Conservation (phyloP, 2,888 invertebrate species). For the Melinaea marsaeus region DNA sequence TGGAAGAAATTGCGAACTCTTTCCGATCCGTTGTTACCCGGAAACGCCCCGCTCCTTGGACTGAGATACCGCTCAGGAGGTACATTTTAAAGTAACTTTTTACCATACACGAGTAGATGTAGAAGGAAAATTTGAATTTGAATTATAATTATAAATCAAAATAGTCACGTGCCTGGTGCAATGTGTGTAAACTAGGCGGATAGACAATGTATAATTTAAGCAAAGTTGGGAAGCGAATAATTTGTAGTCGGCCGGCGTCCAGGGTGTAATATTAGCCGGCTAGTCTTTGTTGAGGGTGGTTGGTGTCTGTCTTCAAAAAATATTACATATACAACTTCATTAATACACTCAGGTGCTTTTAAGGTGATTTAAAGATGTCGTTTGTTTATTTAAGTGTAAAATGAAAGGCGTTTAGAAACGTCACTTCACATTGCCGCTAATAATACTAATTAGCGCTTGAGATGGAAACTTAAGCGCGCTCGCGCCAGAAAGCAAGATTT, state of each 20-base stretch:
- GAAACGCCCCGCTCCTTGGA: no score
- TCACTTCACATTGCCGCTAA: no score
- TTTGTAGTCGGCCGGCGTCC: constrained; percentile 41
- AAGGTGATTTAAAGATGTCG: no score
- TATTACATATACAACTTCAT: neutral
- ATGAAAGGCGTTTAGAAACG: no score
- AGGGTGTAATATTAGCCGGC: constrained; percentile 31
- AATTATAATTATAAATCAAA: constrained; percentile 9
- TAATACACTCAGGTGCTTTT: neutral
- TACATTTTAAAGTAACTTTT: no score
- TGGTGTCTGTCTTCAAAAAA: neutral
- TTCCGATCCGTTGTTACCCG: neutral
- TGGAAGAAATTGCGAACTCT: neutral
- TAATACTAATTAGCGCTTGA: no score
- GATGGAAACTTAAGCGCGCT: no score
- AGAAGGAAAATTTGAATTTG: no score
- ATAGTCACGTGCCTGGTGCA: neutral
- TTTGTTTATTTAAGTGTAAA: no score
- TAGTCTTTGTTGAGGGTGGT: constrained; percentile 4
- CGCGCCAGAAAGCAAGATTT: no score
- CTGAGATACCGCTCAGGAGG: no score
- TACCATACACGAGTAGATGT: no score
- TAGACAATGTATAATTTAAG: constrained; percentile 17
- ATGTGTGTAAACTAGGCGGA: constrained; percentile 6
- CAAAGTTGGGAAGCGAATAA: constrained; percentile 30